Percentiles rank a stretch among this genome's conserved stretches.
Evolutionary conservation across 2,888 invertebrate genomes (phyloP).

Genomic region (Flexamia atlantica): DNA sequence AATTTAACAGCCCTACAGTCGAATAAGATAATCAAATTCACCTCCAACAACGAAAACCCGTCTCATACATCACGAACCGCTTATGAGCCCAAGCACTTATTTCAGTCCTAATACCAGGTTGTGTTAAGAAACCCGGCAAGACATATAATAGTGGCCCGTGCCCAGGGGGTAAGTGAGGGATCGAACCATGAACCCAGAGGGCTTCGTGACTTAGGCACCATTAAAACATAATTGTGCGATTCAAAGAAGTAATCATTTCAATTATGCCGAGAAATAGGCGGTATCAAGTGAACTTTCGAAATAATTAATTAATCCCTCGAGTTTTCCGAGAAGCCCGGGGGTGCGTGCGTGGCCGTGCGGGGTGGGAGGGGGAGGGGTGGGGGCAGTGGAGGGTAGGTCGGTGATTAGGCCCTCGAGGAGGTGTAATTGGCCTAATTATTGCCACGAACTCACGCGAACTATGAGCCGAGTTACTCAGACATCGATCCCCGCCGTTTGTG

Average conservation of each 20-base stretch:
- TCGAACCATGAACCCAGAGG: neutral
- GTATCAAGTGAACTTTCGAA: constrained; percentile 56
- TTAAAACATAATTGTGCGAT: constrained; percentile 55
- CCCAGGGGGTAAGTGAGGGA: neutral
- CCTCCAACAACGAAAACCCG: neutral
- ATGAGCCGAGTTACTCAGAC: constrained; percentile 3
- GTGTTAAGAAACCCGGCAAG: neutral
- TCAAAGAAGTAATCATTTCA: constrained; percentile 58
- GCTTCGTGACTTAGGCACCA: constrained; percentile 37
- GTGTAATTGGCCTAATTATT: constrained; percentile 54
- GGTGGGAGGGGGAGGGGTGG: neutral
- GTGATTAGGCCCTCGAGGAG: constrained; percentile 55
- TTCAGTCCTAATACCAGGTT: constrained; percentile 1
- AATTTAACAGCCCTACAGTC: neutral
- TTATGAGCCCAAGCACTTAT: neutral
- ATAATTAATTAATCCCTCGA: constrained; percentile 54
- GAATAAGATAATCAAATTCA: neutral
- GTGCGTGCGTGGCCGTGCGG: constrained; percentile 23
- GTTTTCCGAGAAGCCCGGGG: constrained; percentile 45
- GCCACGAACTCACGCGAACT: constrained; percentile 44
- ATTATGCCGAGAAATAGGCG: constrained; percentile 46
- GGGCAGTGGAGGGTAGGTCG: neutral
- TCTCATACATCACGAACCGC: constrained; percentile 29
- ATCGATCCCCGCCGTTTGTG: constrained; percentile 18
- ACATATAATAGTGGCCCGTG: constrained; percentile 21